Conservation (phyloP, 2,113 vertebrate genomes). For the Varanus salvator region DNA sequence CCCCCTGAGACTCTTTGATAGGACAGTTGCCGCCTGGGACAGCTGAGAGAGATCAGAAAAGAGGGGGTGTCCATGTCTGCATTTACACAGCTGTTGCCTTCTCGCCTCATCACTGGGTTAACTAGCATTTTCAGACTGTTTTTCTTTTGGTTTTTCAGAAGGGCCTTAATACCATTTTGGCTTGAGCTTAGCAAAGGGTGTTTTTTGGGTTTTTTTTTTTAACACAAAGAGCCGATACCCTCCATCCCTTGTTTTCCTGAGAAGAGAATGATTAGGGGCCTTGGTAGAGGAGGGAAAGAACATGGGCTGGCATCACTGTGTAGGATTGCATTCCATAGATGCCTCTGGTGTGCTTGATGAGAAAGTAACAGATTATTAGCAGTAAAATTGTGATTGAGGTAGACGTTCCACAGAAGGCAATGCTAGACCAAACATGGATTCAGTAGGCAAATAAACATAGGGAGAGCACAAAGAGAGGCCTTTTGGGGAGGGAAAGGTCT, state of each 20-base stretch:
- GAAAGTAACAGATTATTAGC: conserved; percentile 10
- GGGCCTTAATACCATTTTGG: conserved; percentile 4
- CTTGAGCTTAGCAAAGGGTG: background rate
- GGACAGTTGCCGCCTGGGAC: conserved; percentile 34
- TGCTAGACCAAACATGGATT: background rate
- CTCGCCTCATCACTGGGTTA: conserved; percentile 35
- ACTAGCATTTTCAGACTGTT: conserved; percentile 32
- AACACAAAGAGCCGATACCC: background rate
- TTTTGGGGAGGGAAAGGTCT: background rate
- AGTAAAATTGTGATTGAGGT: background rate
- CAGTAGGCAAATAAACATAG: background rate
- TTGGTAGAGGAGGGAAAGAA: background rate
- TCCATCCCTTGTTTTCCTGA: background rate
- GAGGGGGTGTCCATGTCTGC: conserved; percentile 5
- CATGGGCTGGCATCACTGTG: background rate
- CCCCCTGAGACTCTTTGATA: conserved; percentile 36
- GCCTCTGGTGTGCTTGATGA: background rate
- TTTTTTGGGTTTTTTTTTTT: too few relatives aligned
- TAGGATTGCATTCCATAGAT: conserved; percentile 21
- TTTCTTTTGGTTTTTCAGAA: conserved; percentile 27
- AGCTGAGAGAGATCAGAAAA: conserved; percentile 39
- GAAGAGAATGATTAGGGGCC: background rate
- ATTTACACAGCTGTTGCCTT: conserved; percentile 42
- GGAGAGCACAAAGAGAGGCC: background rate
- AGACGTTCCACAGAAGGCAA: conserved; percentile 12